Evolutionary conservation across 2,113 vertebrate genomes (phyloP).

Genomic region (Oophaga pumilio): DNA sequence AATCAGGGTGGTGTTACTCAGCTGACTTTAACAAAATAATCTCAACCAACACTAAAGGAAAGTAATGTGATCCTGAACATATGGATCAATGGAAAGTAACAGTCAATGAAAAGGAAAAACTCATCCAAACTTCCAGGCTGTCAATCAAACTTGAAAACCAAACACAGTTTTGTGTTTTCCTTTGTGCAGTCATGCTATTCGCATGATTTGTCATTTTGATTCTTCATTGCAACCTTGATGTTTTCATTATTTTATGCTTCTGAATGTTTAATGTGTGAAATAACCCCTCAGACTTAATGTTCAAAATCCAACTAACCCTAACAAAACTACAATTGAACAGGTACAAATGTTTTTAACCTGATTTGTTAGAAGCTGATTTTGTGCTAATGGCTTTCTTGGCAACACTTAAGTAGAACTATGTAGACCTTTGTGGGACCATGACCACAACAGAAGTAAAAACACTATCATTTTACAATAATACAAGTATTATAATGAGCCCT

Average conservation of each 20-base stretch:
- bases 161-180: slow-evolving; percentile 1
- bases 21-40: slow-evolving; percentile 19
- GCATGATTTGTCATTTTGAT: not conserved
- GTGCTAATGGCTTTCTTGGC: not conserved
- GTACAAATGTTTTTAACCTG: not conserved
- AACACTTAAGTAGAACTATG: slow-evolving; percentile 5
- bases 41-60: not conserved
- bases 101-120: not conserved
- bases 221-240: not conserved
- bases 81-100: slow-evolving; percentile 16
- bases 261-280: not conserved
- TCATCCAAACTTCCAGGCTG: slow-evolving; percentile 17
- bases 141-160: slow-evolving; percentile 24
- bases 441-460: slow-evolving; percentile 36
- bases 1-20: slow-evolving; percentile 18
- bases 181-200: not conserved
- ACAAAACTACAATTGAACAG: not conserved
- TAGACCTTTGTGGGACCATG: slow-evolving; percentile 3
- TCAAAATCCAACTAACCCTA: not conserved
- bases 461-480: slow-evolving; percentile 52
- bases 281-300: not conserved
- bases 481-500: slow-evolving; percentile 28
- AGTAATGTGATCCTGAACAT: slow-evolving; percentile 11
- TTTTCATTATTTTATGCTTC: not conserved
- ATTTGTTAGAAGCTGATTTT: not conserved